Evolutionary conservation across 1,140 invertebrate genomes (phyloP), one percentile per base, ranked within the genome.

Genomic region (Euwallacea fornicatus): DNA sequence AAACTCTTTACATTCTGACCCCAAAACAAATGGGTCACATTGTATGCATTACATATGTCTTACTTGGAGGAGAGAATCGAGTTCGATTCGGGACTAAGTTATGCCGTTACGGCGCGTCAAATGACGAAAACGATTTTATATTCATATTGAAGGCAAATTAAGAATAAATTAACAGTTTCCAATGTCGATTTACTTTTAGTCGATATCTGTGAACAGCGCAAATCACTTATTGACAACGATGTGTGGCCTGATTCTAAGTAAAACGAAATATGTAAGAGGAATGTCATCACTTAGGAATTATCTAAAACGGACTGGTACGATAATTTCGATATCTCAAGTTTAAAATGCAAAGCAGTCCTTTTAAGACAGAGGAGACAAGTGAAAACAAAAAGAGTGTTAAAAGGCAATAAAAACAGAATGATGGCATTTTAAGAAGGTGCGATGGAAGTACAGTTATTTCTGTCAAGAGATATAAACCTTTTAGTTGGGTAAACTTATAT

Each of bases 361-460:
- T 60, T 61, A 53, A 55, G 41, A 68, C 42, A 44, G 42, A 69
- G 41, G 58, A 69, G 66, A 62, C 60, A 58, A 66, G 42, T 69
- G 66, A 61, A 60, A 66, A 66, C 65, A 63, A 69, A 62, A 69
- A 54, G 61, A 59, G 69, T 53, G 69, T 71, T 71, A 71, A 71
- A 71, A 71, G 60, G 42, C 61, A 71, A 65, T 66, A 65, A 71
- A 71, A 65, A 69, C 67, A 71, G 60, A 71, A 71, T 62, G 61
- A 66, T 43, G 69, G 62, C 69, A 65, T 71, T 71, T 71, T 71
- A 71, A 71, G 62, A 60, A 71, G 69, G 59, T 59, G 67, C 67
- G 67, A 69, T 33, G 54, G 59, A 46, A 61, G 66, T 69, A 71
- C 69, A 71, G 69, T 71, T 71, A 71, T 71, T 64, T 65, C 62